A percentile compares a stretch with the other conserved stretches of the same genome.
phyloP scores from a whole-genome alignment of 1,140 invertebrate species.

The Tribolium castaneum region DNA sequence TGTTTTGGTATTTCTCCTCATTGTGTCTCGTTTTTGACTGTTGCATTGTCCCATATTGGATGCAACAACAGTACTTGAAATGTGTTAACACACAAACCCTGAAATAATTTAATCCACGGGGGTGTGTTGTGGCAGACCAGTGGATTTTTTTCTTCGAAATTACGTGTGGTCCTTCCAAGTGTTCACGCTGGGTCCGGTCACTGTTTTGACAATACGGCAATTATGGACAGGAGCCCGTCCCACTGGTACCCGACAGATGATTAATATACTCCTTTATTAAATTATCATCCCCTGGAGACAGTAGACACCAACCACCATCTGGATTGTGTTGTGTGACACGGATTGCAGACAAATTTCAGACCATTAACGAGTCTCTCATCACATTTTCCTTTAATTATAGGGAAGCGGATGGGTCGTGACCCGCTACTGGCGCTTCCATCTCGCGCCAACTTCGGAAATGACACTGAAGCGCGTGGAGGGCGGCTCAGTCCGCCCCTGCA shows the following conservation, averaged over 20 bases:
- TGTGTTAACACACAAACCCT: background rate
- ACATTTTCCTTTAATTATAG: constrained; percentile 45
- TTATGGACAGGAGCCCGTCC: constrained; percentile 57
- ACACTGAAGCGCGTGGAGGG: constrained; percentile 51
- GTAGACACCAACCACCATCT: constrained; percentile 17
- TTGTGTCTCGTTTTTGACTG: constrained; percentile 50
- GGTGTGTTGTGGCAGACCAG: background rate
- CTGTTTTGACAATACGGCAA: constrained; percentile 60
- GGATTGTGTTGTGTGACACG: background rate
- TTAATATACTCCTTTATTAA: constrained; percentile 59
- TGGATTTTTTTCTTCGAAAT: constrained; percentile 14
- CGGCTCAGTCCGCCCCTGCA: constrained; percentile 51
- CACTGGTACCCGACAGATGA: constrained; percentile 57
- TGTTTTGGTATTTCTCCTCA: constrained; percentile 11
- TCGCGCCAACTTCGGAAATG: constrained; percentile 42
- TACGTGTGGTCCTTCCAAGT: constrained; percentile 50
- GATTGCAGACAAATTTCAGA: background rate
- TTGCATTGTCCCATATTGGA: constrained; percentile 51
- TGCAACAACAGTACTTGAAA: background rate
- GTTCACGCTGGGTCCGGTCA: constrained; percentile 46
- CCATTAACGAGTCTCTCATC: constrained; percentile 47
- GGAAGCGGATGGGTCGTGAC: constrained; percentile 44
- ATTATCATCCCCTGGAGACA: constrained; percentile 58
- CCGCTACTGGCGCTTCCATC: constrained; percentile 47
- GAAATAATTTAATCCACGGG: constrained; percentile 8